Base-by-base conservation (phyloP, 1,140 invertebrate genomes). In the Heliconius hermathena region DNA sequence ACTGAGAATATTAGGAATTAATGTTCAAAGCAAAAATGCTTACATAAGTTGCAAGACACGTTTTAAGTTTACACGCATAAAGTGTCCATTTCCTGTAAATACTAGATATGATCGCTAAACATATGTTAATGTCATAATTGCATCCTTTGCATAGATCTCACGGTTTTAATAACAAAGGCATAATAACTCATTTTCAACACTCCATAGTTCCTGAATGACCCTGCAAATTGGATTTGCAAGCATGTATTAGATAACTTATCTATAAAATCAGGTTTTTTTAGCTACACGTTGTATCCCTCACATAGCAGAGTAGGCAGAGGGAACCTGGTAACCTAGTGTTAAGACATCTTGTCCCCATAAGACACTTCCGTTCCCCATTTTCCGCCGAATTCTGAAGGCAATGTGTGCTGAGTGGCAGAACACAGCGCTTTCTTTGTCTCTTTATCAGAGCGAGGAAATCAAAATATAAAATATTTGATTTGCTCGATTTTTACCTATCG, bases 91-190 rank as follows among this genome's bases (percentile, higher is more conserved):
- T 57, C 66, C 71, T 75, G 70, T 77, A 76, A 75, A 74, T 60
- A 60, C 73, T 81, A 75, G 80, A 76, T 74, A 78, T 80, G 71
- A 83, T 83, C 78, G 80, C 73, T 80, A 73, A 73, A 75, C 72
- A 81, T 82, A 83, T 80, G 80, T 78, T 85, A 82, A 82, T 88
- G 79, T 74, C 81, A 78, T 89, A 87, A 89, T 90, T 85, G 82
- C 85, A 85, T 85, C 82, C 84, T 85, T 33, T 33, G 36, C 36
- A 71, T 36, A 71, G 29, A 16, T 80, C 73, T 73, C 78, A 76
- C 78, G 52, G 78, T 57, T 76, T 70, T 72, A 54, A 76, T 57
- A 80, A 73, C 54, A 80, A 76, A 73, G 74, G 54, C 52, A 71
- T 79, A 71, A 74, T 71, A 79, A 71, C 38, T 75, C 18, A 38